Percentiles rank a stretch among this genome's conserved stretches.
phyloP scores from a whole-genome alignment of 1,140 invertebrate species.

The Drosophila nikananu region DNA sequence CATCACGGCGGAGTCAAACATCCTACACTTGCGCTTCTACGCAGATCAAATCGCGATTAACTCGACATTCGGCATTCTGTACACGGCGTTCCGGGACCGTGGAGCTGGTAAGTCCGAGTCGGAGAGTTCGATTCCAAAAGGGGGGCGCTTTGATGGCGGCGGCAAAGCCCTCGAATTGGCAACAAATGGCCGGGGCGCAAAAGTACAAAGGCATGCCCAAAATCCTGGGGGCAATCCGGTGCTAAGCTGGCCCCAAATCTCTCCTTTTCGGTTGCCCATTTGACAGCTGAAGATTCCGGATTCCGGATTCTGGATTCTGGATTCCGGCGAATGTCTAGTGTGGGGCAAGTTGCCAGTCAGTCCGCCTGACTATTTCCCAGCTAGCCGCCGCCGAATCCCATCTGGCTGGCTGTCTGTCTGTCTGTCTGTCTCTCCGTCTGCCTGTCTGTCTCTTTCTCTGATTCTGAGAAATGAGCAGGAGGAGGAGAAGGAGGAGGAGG shows the following conservation, averaged over 20 bases:
- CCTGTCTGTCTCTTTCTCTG: conserved; percentile 19
- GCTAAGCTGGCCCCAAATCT: conserved; percentile 58
- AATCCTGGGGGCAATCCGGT: conserved; percentile 61
- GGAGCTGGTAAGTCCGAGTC: conserved; percentile 69
- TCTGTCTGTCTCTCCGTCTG: conserved; percentile 11
- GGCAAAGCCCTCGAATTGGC: conserved; percentile 67
- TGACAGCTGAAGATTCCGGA: conserved; percentile 20
- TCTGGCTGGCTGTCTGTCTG: conserved; percentile 20
- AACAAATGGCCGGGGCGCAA: conserved; percentile 44
- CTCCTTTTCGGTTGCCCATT: conserved; percentile 41
- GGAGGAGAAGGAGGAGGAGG: conserved; percentile 12
- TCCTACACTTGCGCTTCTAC: conserved; percentile 90
- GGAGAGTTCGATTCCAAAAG: conserved; percentile 11
- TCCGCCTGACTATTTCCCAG: conserved; percentile 56
- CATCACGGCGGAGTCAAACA: conserved; percentile 87
- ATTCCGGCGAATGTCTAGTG: background rate
- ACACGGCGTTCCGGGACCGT: conserved; percentile 90
- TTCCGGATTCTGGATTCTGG: background rate
- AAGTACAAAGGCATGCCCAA: conserved; percentile 38
- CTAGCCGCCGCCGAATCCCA: conserved; percentile 26
- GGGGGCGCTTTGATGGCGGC: conserved; percentile 36
- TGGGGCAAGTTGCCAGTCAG: conserved; percentile 25
- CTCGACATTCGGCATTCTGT: conserved; percentile 90
- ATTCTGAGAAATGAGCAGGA: conserved; percentile 11
- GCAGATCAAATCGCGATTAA: conserved; percentile 88